These are phyloP conservation scores for Beaufortia kweichowensis DNA, from an alignment of 2,113 vertebrate genomes.

Conservation along the genomic window DNA sequence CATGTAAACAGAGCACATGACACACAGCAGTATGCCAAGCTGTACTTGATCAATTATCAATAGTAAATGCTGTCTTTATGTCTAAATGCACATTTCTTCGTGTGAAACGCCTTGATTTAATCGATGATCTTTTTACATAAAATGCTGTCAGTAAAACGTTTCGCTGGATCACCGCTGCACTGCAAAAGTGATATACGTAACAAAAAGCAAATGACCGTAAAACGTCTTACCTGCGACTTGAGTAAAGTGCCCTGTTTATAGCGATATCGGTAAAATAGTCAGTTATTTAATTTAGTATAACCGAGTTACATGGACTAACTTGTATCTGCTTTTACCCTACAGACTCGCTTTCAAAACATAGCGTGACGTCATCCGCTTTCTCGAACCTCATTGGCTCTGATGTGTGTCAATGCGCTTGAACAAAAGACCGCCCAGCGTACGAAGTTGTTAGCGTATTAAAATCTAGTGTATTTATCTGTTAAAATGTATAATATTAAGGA, in stretches of 20 bases:
- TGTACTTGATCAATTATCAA: background rate
- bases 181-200: background rate
- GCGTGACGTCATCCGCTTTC: background rate
- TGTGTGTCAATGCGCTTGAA: background rate
- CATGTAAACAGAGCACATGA: conserved; percentile 24
- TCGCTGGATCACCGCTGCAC: background rate
- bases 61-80: background rate
- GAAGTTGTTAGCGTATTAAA: background rate
- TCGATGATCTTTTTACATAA: background rate
- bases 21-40: background rate
- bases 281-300: background rate
- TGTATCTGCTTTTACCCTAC: background rate
- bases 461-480: background rate
- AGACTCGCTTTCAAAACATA: background rate
- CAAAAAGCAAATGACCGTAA: background rate
- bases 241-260: background rate
- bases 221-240: background rate
- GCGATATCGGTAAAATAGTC: background rate
- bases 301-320: background rate
- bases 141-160: background rate
- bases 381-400: conserved; percentile 3
- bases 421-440: background rate
- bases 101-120: background rate
- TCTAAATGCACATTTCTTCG: too few relatives aligned
- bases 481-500: too few relatives aligned